These are phyloP conservation scores for Drosophila ironensis DNA, from an alignment of 1,140 invertebrate species.

Conservation along the genomic window DNA sequence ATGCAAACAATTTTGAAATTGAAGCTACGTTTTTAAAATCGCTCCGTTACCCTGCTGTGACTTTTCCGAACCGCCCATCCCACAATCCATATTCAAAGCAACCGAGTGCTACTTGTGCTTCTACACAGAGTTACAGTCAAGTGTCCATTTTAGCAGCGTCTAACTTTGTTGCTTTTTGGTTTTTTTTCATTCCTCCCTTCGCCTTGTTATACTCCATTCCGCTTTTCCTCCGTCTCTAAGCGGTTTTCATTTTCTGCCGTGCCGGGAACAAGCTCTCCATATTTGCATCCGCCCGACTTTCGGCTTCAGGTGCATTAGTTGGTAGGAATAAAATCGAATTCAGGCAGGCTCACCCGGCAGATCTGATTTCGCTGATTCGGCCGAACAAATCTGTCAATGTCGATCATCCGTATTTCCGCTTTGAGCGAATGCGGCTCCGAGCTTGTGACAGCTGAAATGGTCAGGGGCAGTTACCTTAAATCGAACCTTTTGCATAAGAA, in stretches of 20 bases:
- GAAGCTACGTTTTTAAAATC: conserved; percentile 65
- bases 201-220: neutral
- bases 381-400: conserved; percentile 41
- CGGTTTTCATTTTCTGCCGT: conserved; percentile 10
- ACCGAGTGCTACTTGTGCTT: conserved; percentile 59
- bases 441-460: conserved; percentile 13
- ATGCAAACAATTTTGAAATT: conserved; percentile 78
- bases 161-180: conserved; percentile 67
- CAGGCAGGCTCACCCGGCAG: too few species aligned
- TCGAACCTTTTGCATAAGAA: conserved; percentile 38
- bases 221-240: neutral
- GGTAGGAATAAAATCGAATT: conserved; percentile 44
- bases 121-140: conserved; percentile 75
- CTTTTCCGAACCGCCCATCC: neutral
- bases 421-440: neutral
- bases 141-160: conserved; percentile 71
- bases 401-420: neutral
- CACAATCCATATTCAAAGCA: conserved; percentile 33
- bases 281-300: conserved; percentile 62
- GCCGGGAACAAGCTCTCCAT: conserved; percentile 16
- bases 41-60: conserved; percentile 5
- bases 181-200: conserved; percentile 36
- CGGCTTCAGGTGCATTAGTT: conserved; percentile 55
- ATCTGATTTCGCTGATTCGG: conserved; percentile 60
- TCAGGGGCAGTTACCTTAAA: conserved; percentile 43